These are phyloP conservation scores for Margarornis squamiger DNA, from an alignment of 2,797 vertebrate genomes.

Conservation along the genomic window DNA sequence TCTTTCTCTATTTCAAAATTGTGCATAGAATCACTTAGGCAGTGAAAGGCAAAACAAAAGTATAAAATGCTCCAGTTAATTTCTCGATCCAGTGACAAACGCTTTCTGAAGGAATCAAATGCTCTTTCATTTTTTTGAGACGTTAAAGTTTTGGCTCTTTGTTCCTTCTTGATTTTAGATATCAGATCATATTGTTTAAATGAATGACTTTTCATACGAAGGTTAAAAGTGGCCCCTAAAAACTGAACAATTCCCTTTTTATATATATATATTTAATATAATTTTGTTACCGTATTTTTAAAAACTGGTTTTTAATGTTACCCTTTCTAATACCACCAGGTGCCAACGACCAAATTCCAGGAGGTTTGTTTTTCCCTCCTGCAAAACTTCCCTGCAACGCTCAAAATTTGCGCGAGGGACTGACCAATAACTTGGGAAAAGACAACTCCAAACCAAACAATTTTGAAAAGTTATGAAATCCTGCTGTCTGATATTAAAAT, in stretches of 20 bases:
- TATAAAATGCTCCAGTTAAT: conserved; percentile 3
- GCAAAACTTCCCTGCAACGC: conserved; percentile 1
- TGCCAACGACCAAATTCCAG: neutral
- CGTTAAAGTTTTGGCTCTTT: neutral
- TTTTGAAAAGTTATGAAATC: neutral
- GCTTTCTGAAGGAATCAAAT: conserved; percentile 41
- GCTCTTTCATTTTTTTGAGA: neutral
- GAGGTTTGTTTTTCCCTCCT: neutral
- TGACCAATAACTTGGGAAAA: neutral
- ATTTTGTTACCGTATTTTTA: neutral
- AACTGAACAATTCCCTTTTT: neutral
- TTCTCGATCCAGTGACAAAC: neutral
- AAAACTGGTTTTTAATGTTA: neutral
- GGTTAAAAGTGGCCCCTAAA: neutral
- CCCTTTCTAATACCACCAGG: neutral
- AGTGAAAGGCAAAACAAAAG: conserved; percentile 37
- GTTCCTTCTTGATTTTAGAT: conserved; percentile 39
- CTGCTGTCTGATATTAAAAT: neutral
- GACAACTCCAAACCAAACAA: neutral
- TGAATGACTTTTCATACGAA: conserved; percentile 14
- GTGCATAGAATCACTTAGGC: conserved; percentile 4
- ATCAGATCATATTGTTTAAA: conserved; percentile 15
- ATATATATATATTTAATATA: neutral
- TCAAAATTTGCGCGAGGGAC: neutral
- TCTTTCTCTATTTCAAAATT: neutral